These are phyloP conservation scores for Lates japonicus DNA, from an alignment of 2,797 vertebrate species.

Conservation along the genomic window DNA sequence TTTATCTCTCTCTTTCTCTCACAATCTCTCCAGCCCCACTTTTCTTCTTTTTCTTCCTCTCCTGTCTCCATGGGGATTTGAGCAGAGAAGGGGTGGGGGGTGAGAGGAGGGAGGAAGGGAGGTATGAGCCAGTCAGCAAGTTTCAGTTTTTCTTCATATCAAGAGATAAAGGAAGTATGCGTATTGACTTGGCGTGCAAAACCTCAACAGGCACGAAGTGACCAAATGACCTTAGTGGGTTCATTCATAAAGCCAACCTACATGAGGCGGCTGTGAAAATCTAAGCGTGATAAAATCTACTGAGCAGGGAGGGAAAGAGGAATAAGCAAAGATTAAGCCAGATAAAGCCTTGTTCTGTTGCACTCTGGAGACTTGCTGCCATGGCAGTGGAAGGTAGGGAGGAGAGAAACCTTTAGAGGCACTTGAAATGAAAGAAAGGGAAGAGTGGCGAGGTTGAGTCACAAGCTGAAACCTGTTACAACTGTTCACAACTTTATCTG, in stretches of 20 bases:
- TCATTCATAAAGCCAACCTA: constrained; percentile 71
- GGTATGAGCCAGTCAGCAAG: constrained; percentile 59
- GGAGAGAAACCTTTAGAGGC: constrained; percentile 32
- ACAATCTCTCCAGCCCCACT: constrained; percentile 46
- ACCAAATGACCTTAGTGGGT: constrained; percentile 75
- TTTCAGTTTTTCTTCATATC: constrained; percentile 46
- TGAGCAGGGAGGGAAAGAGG: constrained; percentile 56
- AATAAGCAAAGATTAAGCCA: constrained; percentile 81
- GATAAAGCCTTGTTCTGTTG: constrained; percentile 78
- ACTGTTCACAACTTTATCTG: constrained; percentile 23
- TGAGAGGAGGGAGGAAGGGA: background rate
- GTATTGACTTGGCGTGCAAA: constrained; percentile 51
- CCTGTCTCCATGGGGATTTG: constrained; percentile 73
- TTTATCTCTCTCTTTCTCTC: constrained; percentile 48
- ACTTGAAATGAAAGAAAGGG: constrained; percentile 34
- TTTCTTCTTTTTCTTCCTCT: constrained; percentile 48
- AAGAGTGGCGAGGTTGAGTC: constrained; percentile 37
- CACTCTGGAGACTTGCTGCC: constrained; percentile 70
- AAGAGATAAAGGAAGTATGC: constrained; percentile 70
- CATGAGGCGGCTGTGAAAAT: constrained; percentile 53
- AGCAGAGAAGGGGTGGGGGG: constrained; percentile 15
- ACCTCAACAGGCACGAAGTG: constrained; percentile 50
- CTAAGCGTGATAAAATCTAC: constrained; percentile 74
- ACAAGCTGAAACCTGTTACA: constrained; percentile 29
- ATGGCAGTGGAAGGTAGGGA: constrained; percentile 44